Evolutionary conservation across 2,113 vertebrate species (phyloP).

Genomic region (Vulpes vulpes): DNA sequence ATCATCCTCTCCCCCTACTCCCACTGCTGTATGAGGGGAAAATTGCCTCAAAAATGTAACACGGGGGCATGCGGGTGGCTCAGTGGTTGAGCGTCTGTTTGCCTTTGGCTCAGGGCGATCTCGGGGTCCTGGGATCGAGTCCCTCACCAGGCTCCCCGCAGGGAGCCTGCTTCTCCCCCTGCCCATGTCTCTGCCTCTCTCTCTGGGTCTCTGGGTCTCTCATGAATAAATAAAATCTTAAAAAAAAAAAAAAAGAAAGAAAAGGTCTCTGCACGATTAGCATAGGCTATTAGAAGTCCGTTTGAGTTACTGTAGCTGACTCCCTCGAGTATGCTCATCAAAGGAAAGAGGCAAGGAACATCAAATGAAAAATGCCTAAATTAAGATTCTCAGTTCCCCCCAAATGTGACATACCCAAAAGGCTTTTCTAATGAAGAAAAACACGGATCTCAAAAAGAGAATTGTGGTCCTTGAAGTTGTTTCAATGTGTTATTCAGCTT

Average conservation of each 20-base stretch:
- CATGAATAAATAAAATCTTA: no score
- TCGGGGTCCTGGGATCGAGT: no score
- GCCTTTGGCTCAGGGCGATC: no score
- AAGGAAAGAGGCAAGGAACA: constrained; percentile 50
- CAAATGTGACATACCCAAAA: constrained; percentile 5
- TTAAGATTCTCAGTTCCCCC: constrained; percentile 59
- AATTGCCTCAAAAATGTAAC: constrained; percentile 51
- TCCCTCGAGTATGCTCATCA: constrained; percentile 35
- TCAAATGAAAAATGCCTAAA: constrained; percentile 48
- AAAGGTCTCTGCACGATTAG: constrained; percentile 1
- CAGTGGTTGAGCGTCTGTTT: no score
- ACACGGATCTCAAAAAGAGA: neutral
- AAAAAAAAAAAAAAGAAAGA: neutral
- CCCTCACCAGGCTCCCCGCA: no score
- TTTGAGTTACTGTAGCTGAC: constrained; percentile 47
- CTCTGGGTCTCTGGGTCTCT: no score
- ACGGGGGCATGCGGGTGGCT: no score
- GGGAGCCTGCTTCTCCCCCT: no score
- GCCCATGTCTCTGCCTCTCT: no score
- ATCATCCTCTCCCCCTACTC: neutral
- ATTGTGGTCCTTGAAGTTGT: neutral
- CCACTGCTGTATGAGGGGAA: neutral
- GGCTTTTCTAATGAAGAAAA: constrained; percentile 53
- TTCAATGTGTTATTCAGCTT: constrained; percentile 66
- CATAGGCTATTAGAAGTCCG: constrained; percentile 10